Conservation (phyloP, 2,888 invertebrate genomes). For the Nomada ruficornis region DNA sequence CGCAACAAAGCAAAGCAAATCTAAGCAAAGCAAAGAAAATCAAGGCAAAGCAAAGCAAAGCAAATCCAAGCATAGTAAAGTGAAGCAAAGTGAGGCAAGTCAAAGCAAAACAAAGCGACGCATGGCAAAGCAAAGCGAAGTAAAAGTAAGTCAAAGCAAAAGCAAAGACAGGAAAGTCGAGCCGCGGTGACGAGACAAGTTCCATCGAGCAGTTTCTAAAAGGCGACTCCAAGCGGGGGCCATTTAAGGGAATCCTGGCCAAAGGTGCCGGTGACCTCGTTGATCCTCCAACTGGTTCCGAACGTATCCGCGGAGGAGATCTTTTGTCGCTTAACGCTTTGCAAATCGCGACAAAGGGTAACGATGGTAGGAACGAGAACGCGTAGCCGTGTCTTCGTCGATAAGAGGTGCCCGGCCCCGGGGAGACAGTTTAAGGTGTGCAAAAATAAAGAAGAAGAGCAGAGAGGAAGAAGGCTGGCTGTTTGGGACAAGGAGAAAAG, state of each 20-base stretch:
- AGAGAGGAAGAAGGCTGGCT: slow-evolving; percentile 22
- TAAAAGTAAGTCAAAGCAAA: slow-evolving; percentile 1
- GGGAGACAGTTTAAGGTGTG: slow-evolving; percentile 46
- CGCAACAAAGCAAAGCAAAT: too few relatives aligned
- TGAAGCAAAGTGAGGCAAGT: not conserved
- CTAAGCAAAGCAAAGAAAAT: too few relatives aligned
- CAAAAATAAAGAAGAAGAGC: slow-evolving; percentile 60
- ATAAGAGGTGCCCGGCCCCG: slow-evolving; percentile 24
- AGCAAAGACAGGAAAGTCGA: slow-evolving; percentile 58
- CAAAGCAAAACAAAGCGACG: slow-evolving; percentile 5
- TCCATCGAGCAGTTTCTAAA: slow-evolving; percentile 73
- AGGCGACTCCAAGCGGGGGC: slow-evolving; percentile 78
- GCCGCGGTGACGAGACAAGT: slow-evolving; percentile 61
- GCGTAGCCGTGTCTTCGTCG: slow-evolving; percentile 24
- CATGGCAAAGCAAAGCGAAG: not conserved
- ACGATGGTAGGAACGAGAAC: slow-evolving; percentile 16
- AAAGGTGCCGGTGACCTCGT: slow-evolving; percentile 72
- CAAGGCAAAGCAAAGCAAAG: too few relatives aligned
- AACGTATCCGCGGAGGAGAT: slow-evolving; percentile 47
- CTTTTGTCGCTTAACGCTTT: slow-evolving; percentile 61
- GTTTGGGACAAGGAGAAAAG: slow-evolving; percentile 39
- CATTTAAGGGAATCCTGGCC: slow-evolving; percentile 81
- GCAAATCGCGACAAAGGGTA: slow-evolving; percentile 53
- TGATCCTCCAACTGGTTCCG: slow-evolving; percentile 71
- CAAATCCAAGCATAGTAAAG: too few relatives aligned